These are phyloP conservation scores for Melieria crassipennis DNA, from an alignment of 2,888 invertebrate genomes.

Conservation along the genomic window DNA sequence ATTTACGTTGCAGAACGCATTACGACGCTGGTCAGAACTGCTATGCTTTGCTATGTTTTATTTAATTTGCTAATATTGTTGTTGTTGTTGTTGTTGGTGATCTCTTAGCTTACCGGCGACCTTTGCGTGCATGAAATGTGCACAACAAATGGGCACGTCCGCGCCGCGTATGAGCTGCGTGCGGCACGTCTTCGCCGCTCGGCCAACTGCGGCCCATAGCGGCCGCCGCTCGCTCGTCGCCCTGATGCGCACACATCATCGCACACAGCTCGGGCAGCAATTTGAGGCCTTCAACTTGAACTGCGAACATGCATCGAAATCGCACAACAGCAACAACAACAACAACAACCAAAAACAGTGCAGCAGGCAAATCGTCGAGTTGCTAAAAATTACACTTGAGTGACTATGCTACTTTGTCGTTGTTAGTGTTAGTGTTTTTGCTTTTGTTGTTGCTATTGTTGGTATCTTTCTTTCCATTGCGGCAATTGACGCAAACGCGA, in stretches of 20 bases:
- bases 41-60: too few relatives aligned
- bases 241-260: neutral
- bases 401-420: constrained; percentile 1
- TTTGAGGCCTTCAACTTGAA: constrained; percentile 34
- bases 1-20: too few relatives aligned
- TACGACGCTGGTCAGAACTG: too few relatives aligned
- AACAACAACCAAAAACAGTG: neutral
- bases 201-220: too few relatives aligned
- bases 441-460: too few relatives aligned
- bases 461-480: too few relatives aligned
- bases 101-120: neutral
- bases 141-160: constrained; percentile 25
- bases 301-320: neutral
- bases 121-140: neutral
- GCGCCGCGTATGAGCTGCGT: constrained; percentile 1
- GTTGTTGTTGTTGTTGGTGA: constrained; percentile 3
- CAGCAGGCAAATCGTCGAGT: neutral
- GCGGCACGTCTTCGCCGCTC: neutral
- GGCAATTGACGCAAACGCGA: too few relatives aligned
- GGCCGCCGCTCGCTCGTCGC: too few relatives aligned
- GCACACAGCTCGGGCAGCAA: constrained; percentile 24
- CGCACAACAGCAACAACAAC: constrained; percentile 8
- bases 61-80: neutral
- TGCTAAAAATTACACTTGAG: constrained; percentile 26
- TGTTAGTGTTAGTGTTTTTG: neutral